These are phyloP conservation scores for Atrina japonica DNA, from an alignment of 2,888 invertebrate species.

Conservation along the genomic window DNA sequence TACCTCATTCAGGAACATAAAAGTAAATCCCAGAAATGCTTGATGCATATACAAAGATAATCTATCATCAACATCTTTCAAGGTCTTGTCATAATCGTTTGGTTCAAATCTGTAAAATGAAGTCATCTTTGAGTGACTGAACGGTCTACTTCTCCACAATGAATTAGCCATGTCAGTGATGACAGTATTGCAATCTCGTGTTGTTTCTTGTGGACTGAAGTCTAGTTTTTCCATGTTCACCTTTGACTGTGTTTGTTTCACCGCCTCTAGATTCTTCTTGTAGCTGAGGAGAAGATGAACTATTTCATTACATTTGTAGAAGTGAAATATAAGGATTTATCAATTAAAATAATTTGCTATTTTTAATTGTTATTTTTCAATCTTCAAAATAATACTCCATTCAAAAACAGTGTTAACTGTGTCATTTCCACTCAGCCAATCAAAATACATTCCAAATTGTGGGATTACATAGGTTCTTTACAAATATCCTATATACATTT, in stretches of 20 bases:
- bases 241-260: constrained; percentile 21
- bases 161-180: constrained; percentile 35
- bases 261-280: constrained; percentile 1
- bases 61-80: constrained; percentile 9
- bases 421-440: too few relatives aligned
- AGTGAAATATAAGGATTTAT: too few relatives aligned
- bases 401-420: too few relatives aligned
- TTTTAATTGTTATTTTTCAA: too few relatives aligned
- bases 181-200: constrained; percentile 24
- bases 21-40: constrained; percentile 33
- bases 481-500: too few relatives aligned
- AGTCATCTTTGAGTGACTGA: not conserved
- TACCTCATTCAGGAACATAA: constrained; percentile 38
- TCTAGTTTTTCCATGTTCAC: constrained; percentile 5
- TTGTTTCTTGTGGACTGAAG: not conserved
- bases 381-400: too few relatives aligned
- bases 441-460: too few relatives aligned
- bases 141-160: constrained; percentile 33
- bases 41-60: constrained; percentile 36
- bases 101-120: constrained; percentile 36
- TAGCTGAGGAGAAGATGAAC: constrained; percentile 8
- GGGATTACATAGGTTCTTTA: too few relatives aligned
- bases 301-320: not conserved
- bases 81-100: not conserved
- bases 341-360: not conserved